These are phyloP conservation scores for Agapornis canus DNA, from an alignment of 2,797 vertebrate species.

Conservation along the genomic window DNA sequence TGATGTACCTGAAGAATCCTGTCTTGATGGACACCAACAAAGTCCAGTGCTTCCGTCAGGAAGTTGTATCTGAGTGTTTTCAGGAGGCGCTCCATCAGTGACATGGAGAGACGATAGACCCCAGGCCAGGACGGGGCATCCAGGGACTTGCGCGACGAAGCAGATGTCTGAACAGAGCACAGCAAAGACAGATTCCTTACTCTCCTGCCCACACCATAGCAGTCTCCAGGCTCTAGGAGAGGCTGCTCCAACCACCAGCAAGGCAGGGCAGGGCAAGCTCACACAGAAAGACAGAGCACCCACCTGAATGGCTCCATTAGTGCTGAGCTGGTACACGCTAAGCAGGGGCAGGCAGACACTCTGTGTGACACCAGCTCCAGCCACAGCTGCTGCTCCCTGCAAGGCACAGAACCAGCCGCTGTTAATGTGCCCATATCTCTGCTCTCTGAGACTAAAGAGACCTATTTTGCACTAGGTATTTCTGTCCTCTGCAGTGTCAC, in stretches of 20 bases:
- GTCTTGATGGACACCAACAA: slow-evolving; percentile 96
- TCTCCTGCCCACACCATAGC: background rate
- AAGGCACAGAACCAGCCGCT: background rate
- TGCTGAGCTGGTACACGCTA: slow-evolving; percentile 90
- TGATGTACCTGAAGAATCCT: slow-evolving; percentile 91
- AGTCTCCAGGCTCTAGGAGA: background rate
- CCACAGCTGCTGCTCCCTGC: slow-evolving; percentile 92
- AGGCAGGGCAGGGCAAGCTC: background rate
- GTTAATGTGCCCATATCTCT: background rate
- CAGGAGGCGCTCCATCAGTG: slow-evolving; percentile 96
- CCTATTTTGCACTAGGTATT: background rate
- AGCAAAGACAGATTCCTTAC: background rate
- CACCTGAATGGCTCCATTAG: slow-evolving; percentile 89
- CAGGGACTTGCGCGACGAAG: slow-evolving; percentile 88
- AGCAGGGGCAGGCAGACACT: slow-evolving; percentile 94
- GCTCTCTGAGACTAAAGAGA: background rate
- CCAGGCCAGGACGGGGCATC: slow-evolving; percentile 94
- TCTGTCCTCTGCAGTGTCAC: background rate
- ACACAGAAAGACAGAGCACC: background rate
- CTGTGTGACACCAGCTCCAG: slow-evolving; percentile 90
- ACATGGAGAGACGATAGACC: slow-evolving; percentile 93
- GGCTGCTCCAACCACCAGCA: background rate
- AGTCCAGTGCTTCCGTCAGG: slow-evolving; percentile 93
- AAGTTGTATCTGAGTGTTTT: slow-evolving; percentile 96
- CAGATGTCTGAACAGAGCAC: slow-evolving; percentile 62